Evolutionary conservation across 2,113 vertebrate species (phyloP).

Genomic region (Archilochus colubris): DNA sequence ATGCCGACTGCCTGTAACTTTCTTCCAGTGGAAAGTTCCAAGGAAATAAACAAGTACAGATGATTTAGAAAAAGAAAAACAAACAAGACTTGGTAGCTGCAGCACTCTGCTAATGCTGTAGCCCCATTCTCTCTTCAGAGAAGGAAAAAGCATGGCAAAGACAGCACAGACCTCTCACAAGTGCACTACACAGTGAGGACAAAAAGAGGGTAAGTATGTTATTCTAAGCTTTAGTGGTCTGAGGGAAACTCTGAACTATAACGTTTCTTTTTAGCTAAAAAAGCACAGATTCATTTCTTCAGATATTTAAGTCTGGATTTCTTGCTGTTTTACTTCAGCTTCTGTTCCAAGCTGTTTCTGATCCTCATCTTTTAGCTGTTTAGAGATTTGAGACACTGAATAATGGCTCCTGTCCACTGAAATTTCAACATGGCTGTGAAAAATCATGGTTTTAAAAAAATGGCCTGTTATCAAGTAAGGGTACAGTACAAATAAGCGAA

Average conservation of each 20-base stretch:
- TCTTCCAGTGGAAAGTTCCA: neutral
- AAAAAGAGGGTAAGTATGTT: conserved; percentile 14
- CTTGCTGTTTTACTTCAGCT: conserved; percentile 1
- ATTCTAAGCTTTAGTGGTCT: conserved; percentile 51
- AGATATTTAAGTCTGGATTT: neutral
- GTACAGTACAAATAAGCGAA: neutral
- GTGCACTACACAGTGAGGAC: neutral
- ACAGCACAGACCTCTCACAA: neutral
- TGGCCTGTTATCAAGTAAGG: neutral
- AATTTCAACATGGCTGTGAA: neutral
- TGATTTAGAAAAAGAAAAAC: neutral
- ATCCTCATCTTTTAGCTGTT: neutral
- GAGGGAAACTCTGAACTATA: conserved; percentile 1
- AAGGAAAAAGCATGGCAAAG: neutral
- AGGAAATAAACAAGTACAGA: conserved; percentile 10
- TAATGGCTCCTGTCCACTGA: neutral
- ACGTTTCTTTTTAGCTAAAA: conserved; percentile 13
- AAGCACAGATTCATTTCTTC: neutral
- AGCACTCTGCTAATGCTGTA: neutral
- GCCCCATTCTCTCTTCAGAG: neutral
- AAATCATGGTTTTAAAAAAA: neutral
- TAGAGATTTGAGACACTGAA: neutral
- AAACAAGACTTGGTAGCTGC: neutral
- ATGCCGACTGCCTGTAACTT: neutral
- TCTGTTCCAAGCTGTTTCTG: conserved; percentile 23